Evolutionary conservation across 2,113 vertebrate species (phyloP).

Genomic region (Chaenogobius annularis): DNA sequence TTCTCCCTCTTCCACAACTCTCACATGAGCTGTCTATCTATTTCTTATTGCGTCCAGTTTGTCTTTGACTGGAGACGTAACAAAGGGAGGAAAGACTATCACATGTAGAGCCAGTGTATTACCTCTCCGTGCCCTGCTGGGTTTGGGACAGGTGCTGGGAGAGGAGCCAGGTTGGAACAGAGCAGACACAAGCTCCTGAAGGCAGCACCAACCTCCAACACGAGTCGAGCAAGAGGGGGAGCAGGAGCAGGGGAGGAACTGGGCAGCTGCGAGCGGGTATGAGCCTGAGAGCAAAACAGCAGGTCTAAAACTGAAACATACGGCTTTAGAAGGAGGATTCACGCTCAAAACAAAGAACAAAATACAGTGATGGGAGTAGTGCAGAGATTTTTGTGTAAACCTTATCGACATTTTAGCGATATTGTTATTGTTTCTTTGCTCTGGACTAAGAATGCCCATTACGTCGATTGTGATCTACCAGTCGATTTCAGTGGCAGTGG

Average conservation of each 20-base stretch:
- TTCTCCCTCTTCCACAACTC: background rate
- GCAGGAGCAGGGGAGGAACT: background rate
- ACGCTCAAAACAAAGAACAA: background rate
- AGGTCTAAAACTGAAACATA: background rate
- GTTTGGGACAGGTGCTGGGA: constrained; percentile 12
- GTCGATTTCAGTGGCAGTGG: too few species aligned
- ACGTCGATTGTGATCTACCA: too few species aligned
- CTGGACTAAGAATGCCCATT: too few species aligned
- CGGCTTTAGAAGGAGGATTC: background rate
- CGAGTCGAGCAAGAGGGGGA: background rate
- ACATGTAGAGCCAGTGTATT: background rate
- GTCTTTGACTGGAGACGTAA: background rate
- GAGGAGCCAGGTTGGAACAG: background rate
- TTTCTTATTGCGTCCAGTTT: background rate
- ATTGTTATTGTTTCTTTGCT: background rate
- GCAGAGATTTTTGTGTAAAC: background rate
- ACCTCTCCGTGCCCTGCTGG: background rate
- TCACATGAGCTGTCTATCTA: background rate
- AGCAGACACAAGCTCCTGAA: constrained; percentile 1
- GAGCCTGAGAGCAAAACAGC: background rate
- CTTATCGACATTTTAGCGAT: background rate
- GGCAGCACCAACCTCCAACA: constrained; percentile 3
- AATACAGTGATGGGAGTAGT: background rate
- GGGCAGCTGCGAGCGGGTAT: background rate
- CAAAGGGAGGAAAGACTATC: background rate